A percentile compares a stretch with the other conserved stretches of the same genome.
Evolutionary conservation across 2,797 vertebrate genomes (phyloP).

Genomic region (Nasua narica): DNA sequence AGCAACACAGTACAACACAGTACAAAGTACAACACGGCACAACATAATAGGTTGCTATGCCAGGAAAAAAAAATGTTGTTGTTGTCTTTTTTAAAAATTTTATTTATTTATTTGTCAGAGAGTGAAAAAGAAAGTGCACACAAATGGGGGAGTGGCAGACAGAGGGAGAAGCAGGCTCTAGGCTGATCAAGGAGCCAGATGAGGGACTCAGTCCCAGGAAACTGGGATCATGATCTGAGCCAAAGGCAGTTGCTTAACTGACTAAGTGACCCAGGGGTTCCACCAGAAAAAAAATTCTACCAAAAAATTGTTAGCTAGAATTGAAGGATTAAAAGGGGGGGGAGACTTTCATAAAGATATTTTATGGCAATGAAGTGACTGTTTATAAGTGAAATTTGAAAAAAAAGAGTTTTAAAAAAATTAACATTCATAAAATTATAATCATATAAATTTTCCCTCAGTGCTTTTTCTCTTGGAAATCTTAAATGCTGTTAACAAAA

Average conservation of each 20-base stretch:
- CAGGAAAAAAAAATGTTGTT: neutral
- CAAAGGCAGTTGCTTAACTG: too few species aligned
- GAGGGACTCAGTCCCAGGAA: too few species aligned
- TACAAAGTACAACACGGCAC: too few species aligned
- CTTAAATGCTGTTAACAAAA: neutral
- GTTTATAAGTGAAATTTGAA: constrained; percentile 17
- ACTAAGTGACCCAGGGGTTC: too few species aligned
- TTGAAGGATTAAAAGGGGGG: neutral
- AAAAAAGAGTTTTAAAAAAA: neutral
- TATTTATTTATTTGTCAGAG: too few species aligned
- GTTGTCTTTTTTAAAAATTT: too few species aligned
- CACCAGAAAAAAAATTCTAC: neutral
- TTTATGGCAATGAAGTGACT: neutral
- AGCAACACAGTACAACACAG: neutral
- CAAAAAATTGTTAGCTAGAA: neutral
- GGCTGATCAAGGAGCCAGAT: too few species aligned
- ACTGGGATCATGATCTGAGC: too few species aligned
- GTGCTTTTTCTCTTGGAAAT: neutral
- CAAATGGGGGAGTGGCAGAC: too few species aligned
- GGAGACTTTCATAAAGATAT: neutral
- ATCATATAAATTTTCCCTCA: constrained; percentile 15
- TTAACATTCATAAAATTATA: constrained; percentile 21
- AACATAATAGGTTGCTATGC: neutral
- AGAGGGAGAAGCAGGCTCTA: too few species aligned
- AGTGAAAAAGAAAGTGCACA: too few species aligned